These are phyloP conservation scores for Lichenostomus cassidix DNA, from an alignment of 2,113 vertebrate species.

Conservation along the genomic window DNA sequence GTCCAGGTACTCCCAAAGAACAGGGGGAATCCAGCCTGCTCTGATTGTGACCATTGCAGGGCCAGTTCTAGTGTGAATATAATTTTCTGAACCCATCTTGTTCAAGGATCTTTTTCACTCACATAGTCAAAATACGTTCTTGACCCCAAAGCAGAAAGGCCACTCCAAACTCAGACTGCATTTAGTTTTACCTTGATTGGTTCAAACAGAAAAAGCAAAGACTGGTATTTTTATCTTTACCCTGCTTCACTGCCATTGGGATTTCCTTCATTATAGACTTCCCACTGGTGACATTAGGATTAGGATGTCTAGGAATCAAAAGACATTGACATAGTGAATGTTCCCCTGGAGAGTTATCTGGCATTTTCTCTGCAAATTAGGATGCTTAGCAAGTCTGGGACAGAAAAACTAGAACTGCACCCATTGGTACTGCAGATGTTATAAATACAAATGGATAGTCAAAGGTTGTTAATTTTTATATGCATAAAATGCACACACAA, in stretches of 20 bases:
- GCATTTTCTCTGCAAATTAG: conserved; percentile 51
- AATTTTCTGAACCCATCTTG: neutral
- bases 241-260: neutral
- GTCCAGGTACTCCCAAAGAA: neutral
- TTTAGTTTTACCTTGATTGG: neutral
- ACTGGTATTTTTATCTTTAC: neutral
- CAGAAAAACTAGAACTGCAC: conserved; percentile 20
- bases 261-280: neutral
- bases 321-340: neutral
- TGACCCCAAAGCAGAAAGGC: neutral
- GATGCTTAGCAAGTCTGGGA: conserved; percentile 32
- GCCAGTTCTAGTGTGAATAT: neutral
- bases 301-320: conserved; percentile 29
- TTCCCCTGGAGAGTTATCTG: conserved; percentile 15
- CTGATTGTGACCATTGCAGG: neutral
- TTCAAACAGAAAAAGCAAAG: neutral
- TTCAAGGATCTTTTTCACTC: neutral
- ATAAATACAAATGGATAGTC: conserved; percentile 63
- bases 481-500: conserved; percentile 41
- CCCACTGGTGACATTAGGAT: neutral
- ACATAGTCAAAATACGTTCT: neutral
- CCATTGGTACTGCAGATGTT: conserved; percentile 57
- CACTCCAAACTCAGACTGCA: neutral
- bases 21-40: neutral
- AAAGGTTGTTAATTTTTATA: conserved; percentile 64